Evolutionary conservation across 2,113 vertebrate species (phyloP), one percentile per base, ranked within the genome.

Genomic region (Festucalex cinctus): DNA sequence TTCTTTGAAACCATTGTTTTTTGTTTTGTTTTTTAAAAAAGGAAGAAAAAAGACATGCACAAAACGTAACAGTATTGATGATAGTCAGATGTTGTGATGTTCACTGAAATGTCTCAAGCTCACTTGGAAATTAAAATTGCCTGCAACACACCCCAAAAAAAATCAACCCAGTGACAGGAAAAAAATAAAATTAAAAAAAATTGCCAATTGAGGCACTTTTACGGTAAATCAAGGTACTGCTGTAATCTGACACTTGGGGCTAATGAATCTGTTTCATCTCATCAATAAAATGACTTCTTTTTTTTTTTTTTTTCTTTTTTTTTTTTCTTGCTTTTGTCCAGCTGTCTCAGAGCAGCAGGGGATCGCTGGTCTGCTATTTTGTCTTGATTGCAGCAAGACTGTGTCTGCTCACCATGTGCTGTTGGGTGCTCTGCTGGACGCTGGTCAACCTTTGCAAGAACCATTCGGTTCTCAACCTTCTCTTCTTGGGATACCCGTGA

Each of bases 401-500:
- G 85, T 92, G 92, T 81, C 92, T 99, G 68, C 93, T 99, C 71
- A 98, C 95, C 32, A 78, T 98, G 81, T 99, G 95, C 61, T 95
- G 95, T 68, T 98, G 97, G 96, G 94, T 98, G 54, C 94, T 98
- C 68, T 98, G 96, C 89, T 98, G 96, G 97, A 98, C 97, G 13
- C 90, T 98, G 53, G 93, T 98, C 83, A 96, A 95, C 85, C 95
- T 99, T 83, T 98, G 96, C 91, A 94, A 91, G 85, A 94, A 93
- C 84, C 89, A 99, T 87, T 99, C 97, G 24, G 94, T 99, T 66
- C 95, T 99, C 82, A 98, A 97, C 89, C 94, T 99, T 63, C 95
- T 99, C 71, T 99, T 99, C 89, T 91, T 99, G 82, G 96, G 97
- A 84, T 99, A 99, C 86, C 97, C 97, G 97, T 99, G 89, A 98